Conservation (phyloP, 2,888 invertebrate genomes). For the Chloromyia formosa region DNA sequence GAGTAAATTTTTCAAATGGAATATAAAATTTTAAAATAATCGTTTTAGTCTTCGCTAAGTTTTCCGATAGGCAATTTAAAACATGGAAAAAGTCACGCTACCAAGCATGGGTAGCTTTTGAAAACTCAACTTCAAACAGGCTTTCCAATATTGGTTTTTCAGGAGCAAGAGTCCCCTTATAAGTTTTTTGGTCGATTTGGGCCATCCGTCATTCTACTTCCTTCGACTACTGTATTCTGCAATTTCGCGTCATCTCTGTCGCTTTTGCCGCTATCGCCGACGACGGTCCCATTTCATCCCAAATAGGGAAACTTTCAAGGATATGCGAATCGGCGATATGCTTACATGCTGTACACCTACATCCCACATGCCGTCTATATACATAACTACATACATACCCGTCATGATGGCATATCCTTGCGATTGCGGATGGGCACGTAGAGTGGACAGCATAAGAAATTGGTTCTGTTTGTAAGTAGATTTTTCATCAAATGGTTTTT, state of each 20-base stretch:
- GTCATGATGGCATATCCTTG: constrained; percentile 45
- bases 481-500: constrained; percentile 54
- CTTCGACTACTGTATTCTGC: constrained; percentile 27
- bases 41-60: too few species aligned
- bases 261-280: constrained; percentile 29
- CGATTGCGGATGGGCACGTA: constrained; percentile 52
- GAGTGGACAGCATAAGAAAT: constrained; percentile 55
- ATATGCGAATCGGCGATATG: constrained; percentile 42
- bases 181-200: too few species aligned
- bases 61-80: too few species aligned
- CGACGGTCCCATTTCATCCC: neutral
- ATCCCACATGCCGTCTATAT: constrained; percentile 16
- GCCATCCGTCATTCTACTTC: too few species aligned
- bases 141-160: too few species aligned
- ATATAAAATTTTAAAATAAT: too few species aligned
- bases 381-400: constrained; percentile 34
- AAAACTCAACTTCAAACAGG: too few species aligned
- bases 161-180: too few species aligned
- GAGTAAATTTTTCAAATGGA: too few species aligned
- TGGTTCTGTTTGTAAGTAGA: constrained; percentile 55
- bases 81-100: too few species aligned
- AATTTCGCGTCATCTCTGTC: constrained; percentile 33
- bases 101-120: too few species aligned
- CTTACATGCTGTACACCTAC: constrained; percentile 43
- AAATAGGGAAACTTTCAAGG: constrained; percentile 38